Percentiles rank a stretch among this genome's conserved stretches.
Conservation (phyloP, 1,140 invertebrate genomes). For the Drosophila nigromelanica region DNA sequence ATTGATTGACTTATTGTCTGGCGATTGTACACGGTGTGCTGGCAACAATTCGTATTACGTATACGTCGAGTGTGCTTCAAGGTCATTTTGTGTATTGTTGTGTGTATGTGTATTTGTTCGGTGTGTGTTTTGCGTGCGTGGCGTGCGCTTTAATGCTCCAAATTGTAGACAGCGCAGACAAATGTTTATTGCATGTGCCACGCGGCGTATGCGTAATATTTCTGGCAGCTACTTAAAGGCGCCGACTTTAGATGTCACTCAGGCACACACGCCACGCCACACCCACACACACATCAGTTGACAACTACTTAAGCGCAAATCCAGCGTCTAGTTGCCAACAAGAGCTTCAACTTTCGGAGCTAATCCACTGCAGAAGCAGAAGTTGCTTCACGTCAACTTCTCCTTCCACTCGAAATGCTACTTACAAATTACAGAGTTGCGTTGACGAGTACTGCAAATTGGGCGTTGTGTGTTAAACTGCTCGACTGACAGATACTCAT, state of each 20-base stretch:
- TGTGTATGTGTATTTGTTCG: constrained; percentile 8
- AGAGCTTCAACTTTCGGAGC: constrained; percentile 21
- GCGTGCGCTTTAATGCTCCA: background rate
- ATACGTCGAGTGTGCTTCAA: constrained; percentile 47
- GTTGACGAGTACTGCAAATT: constrained; percentile 11
- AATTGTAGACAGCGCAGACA: constrained; percentile 26
- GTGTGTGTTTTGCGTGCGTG: constrained; percentile 14
- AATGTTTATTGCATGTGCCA: constrained; percentile 26
- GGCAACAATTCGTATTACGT: constrained; percentile 23
- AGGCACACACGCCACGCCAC: background rate
- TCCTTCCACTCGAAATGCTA: background rate
- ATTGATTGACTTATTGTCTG: constrained; percentile 2
- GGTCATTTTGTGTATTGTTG: constrained; percentile 30
- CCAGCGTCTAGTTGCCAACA: constrained; percentile 33
- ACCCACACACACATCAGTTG: background rate
- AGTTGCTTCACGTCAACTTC: background rate
- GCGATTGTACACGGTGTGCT: constrained; percentile 2
- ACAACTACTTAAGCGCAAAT: constrained; percentile 28
- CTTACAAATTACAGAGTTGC: constrained; percentile 16
- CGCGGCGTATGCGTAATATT: constrained; percentile 45
- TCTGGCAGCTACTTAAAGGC: constrained; percentile 23
- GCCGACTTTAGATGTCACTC: constrained; percentile 1
- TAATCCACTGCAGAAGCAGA: constrained; percentile 36
- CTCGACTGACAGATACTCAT: constrained; percentile 6
- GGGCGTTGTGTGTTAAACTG: too few relatives aligned